Percentiles rank a stretch among this genome's conserved stretches.
Evolutionary conservation across 1,140 invertebrate genomes (phyloP).

Genomic region (Hycleus cichorii): DNA sequence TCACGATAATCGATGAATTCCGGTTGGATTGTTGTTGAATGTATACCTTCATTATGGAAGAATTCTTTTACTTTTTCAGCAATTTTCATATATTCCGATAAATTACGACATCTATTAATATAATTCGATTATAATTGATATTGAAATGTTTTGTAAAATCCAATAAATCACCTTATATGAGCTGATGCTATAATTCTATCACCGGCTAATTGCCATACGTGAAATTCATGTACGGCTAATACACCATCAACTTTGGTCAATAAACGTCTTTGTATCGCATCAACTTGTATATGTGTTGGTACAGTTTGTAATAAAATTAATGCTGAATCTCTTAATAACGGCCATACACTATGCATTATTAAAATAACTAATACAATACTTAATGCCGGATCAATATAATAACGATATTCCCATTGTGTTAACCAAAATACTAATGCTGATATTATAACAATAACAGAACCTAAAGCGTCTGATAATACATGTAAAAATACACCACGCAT

Average conservation of each 20-base stretch:
- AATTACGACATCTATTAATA: slow-evolving; percentile 65
- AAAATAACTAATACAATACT: slow-evolving; percentile 76
- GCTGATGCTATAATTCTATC: slow-evolving; percentile 90
- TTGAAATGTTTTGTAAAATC: background rate
- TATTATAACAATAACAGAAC: slow-evolving; percentile 93
- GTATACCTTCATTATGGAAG: slow-evolving; percentile 88
- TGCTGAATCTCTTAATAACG: slow-evolving; percentile 77
- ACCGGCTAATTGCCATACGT: slow-evolving; percentile 89
- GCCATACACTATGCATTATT: slow-evolving; percentile 80
- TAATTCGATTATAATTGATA: background rate
- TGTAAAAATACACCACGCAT: slow-evolving; percentile 97
- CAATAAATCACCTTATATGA: slow-evolving; percentile 64
- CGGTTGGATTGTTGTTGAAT: slow-evolving; percentile 89
- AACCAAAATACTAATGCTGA: slow-evolving; percentile 86
- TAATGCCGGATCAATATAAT: slow-evolving; percentile 90
- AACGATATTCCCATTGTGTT: slow-evolving; percentile 73
- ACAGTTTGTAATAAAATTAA: slow-evolving; percentile 87
- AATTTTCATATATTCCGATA: slow-evolving; percentile 86
- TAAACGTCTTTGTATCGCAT: slow-evolving; percentile 78
- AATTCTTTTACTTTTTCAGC: slow-evolving; percentile 92
- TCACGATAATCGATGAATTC: slow-evolving; percentile 73
- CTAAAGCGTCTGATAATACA: slow-evolving; percentile 91
- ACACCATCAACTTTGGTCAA: slow-evolving; percentile 83
- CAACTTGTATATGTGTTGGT: slow-evolving; percentile 87
- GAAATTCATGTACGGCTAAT: slow-evolving; percentile 87